These are phyloP conservation scores for Tineola bisselliella DNA, from an alignment of 2,888 invertebrate genomes.

Conservation along the genomic window DNA sequence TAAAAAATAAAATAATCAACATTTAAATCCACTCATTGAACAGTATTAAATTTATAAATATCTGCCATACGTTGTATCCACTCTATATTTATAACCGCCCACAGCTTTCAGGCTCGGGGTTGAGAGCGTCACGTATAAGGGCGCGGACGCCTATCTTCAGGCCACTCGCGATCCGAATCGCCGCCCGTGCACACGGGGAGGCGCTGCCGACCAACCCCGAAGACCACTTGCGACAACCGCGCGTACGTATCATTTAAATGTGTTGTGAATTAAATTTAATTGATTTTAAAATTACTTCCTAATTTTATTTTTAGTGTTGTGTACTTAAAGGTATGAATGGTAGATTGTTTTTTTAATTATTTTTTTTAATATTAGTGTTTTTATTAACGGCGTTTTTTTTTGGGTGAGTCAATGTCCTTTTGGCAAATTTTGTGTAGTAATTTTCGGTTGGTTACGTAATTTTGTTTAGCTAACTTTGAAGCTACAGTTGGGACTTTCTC, in stretches of 20 bases:
- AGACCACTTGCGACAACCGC: slow-evolving; percentile 35
- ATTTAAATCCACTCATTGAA: too few species aligned
- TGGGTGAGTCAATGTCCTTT: background rate
- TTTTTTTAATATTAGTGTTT: background rate
- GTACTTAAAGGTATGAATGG: background rate
- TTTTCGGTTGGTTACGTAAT: background rate
- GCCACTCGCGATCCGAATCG: slow-evolving; percentile 46
- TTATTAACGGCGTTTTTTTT: background rate
- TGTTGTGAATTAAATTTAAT: slow-evolving; percentile 10
- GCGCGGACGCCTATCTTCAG: slow-evolving; percentile 29
- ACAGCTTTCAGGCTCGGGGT: slow-evolving; percentile 32
- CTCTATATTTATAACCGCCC: slow-evolving; percentile 36
- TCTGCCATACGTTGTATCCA: too few species aligned
- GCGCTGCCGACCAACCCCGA: slow-evolving; percentile 25
- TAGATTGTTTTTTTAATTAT: too few species aligned
- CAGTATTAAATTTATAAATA: too few species aligned
- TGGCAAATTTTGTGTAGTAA: background rate
- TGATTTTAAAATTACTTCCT: background rate
- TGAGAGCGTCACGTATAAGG: slow-evolving; percentile 45
- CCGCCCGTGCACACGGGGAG: slow-evolving; percentile 50
- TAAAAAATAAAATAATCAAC: too few species aligned
- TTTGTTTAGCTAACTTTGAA: background rate
- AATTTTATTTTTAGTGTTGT: background rate
- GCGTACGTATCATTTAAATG: slow-evolving; percentile 44
- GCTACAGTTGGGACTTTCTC: background rate